Base-by-base conservation (phyloP, 2,113 vertebrate species). In the Aptenodytes forsteri region DNA sequence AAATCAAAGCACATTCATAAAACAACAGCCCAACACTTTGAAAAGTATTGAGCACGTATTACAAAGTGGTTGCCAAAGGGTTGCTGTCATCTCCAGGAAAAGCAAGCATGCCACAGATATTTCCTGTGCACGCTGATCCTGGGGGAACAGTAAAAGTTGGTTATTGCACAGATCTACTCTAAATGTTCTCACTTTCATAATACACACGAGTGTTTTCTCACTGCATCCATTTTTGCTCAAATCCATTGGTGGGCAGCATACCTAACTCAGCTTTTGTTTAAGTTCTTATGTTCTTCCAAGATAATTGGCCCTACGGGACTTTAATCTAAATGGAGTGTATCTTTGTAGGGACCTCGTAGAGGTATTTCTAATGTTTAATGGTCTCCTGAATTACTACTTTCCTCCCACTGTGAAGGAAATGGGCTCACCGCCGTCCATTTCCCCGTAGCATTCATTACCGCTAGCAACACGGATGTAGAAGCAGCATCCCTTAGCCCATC, bases 91-190 rank as follows among this genome's bases (percentile, higher is more conserved):
- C 87, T 95, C 93, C 96, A 96, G 96, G 94, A 96, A 96, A 97
- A 96, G 93, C 85, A 96, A 94, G 92, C 92, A 96, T 95, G 96
- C 96, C 94, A 97, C 94, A 97, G 93, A 94, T 97, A 96, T 96
- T 96, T 97, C 94, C 96, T 95, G 82, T 58, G 83, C 91, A 96
- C 20, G 0, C 76, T 61, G 87, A 89, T 96, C 97, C 93, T 83
- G 64, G 67, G 93, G 93, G 96, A 96, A 54, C 83, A 90, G 90
- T 94, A 87, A 95, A 89, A 96, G 85, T 61, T 84, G 80, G 79
- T 94, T 97, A 95, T 97, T 95, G 64, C 88, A 86, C 92, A 97
- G 96, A 90, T 84, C 94, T 87, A 59, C 87, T 96, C 78, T 73
- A 87, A 86, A 65, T 73, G 89, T 90, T 97, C 93, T 96, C 92